A percentile compares a stretch with the other conserved stretches of the same genome.
phyloP scores from a whole-genome alignment of 1,140 invertebrate genomes.

The Aphelenchoides fujianensis region DNA sequence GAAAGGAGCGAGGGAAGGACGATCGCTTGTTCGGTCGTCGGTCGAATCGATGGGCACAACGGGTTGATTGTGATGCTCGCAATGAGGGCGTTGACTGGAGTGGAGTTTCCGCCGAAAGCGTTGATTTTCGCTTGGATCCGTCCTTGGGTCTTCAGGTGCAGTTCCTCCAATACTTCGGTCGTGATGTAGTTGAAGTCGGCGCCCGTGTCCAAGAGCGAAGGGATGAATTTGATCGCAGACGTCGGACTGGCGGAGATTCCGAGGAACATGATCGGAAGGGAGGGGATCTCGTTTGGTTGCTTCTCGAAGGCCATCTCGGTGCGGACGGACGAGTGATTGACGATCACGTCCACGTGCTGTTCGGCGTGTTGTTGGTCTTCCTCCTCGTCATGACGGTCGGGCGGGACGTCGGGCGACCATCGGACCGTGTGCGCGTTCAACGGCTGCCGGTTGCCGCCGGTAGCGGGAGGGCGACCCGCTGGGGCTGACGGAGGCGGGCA shows the following conservation, averaged over 20 bases:
- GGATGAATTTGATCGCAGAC: background rate
- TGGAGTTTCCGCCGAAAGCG: background rate
- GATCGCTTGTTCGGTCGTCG: background rate
- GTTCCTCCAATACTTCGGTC: background rate
- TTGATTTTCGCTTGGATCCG: background rate
- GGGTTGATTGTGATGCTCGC: no score
- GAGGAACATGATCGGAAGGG: background rate
- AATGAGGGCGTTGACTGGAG: background rate
- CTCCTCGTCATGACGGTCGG: no score
- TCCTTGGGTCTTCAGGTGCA: background rate
- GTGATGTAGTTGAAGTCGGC: background rate
- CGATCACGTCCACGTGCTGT: no score
- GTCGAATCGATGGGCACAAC: background rate
- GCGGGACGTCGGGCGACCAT: background rate
- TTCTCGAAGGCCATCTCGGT: background rate
- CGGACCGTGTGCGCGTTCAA: background rate
- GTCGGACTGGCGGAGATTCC: background rate
- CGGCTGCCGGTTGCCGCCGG: background rate
- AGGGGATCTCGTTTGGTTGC: background rate
- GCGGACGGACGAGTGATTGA: no score
- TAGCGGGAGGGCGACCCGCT: background rate
- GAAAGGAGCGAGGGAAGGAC: background rate
- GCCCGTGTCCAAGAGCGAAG: background rate
- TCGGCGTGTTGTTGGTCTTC: background rate
- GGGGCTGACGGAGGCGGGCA: background rate